Conservation (phyloP, 2,797 vertebrate species). For the Perodicticus potto region DNA sequence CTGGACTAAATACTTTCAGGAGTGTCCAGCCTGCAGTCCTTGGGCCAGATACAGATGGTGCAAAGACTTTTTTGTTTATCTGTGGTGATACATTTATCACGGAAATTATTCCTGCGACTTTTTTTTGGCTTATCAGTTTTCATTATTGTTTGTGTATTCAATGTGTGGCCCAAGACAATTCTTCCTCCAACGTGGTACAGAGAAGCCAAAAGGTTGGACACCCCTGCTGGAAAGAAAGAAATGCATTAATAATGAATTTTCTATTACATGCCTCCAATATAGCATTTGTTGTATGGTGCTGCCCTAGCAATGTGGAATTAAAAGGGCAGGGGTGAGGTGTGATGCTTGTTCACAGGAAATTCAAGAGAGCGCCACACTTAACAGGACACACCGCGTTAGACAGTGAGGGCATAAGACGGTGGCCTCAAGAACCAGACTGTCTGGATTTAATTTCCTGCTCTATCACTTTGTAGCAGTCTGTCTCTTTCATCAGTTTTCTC, state of each 20-base stretch:
- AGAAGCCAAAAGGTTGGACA: no score
- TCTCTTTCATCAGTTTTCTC: background rate
- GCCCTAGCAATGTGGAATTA: background rate
- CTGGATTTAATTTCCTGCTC: background rate
- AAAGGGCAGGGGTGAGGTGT: fast-evolving
- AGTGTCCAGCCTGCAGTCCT: no score
- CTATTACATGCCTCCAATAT: background rate
- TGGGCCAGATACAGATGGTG: no score
- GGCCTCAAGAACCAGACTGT: background rate
- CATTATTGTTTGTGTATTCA: no score
- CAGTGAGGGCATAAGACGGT: no score
- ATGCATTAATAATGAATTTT: background rate
- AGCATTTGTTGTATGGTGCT: background rate
- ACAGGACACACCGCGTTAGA: fast-evolving
- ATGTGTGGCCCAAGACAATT: no score
- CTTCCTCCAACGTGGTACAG: no score
- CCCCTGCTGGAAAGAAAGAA: background rate
- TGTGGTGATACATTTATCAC: no score
- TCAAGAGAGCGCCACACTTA: fast-evolving
- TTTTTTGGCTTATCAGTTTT: no score
- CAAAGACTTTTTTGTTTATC: no score
- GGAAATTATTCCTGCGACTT: no score
- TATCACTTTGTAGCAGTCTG: background rate
- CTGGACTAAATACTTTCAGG: background rate
- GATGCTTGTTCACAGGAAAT: background rate